These are phyloP conservation scores for Ficedula albicollis DNA, from an alignment of 2,797 vertebrate genomes.

Conservation along the genomic window DNA sequence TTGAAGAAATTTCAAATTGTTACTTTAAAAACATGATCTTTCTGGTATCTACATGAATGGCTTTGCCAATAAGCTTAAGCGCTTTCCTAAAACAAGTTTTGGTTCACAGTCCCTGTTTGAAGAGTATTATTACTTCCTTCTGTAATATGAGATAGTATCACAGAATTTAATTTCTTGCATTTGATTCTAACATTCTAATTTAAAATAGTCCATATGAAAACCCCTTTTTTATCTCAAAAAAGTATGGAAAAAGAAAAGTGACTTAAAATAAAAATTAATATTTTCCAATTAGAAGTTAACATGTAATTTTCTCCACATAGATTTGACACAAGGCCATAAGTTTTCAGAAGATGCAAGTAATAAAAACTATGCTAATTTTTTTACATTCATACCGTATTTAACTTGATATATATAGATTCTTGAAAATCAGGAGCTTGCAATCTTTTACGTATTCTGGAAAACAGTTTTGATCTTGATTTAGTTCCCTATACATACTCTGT, in stretches of 20 bases:
- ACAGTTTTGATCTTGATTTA: not conserved
- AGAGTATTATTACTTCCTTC: not conserved
- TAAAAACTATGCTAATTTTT: not conserved
- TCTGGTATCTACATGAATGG: not conserved
- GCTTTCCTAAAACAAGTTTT: not conserved
- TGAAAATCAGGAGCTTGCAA: not conserved
- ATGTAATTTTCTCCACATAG: not conserved
- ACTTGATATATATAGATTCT: not conserved
- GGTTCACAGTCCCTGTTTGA: not conserved
- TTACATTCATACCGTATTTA: not conserved
- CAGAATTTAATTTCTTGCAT: not conserved
- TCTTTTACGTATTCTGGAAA: not conserved
- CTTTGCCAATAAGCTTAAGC: not conserved
- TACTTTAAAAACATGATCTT: not conserved
- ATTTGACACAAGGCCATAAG: not conserved
- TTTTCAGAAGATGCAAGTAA: not conserved
- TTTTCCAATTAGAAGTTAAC: not conserved
- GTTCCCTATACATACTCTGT: not conserved
- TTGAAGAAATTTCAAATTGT: not conserved
- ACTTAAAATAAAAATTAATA: not conserved
- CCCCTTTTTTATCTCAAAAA: not conserved
- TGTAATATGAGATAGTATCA: not conserved
- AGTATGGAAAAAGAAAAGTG: not conserved
- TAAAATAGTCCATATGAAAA: not conserved
- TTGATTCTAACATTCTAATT: not conserved